These are phyloP conservation scores for Chitala chitala DNA, from an alignment of 2,113 vertebrate genomes.

Conservation along the genomic window DNA sequence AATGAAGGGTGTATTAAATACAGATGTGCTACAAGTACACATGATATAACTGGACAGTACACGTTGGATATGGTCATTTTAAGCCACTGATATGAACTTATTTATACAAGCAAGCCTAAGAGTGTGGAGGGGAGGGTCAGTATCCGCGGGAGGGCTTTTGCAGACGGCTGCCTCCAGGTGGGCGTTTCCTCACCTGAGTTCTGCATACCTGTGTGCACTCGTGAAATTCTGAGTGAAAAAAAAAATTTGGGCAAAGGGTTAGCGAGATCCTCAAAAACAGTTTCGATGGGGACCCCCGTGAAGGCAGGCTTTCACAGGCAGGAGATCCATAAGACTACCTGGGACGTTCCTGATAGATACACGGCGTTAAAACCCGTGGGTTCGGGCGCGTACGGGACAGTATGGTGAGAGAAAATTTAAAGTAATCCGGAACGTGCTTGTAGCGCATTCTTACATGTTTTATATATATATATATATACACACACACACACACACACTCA, in stretches of 20 bases:
- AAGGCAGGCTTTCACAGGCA: slow-evolving; percentile 53
- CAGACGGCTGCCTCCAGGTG: slow-evolving; percentile 21
- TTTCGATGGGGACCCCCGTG: slow-evolving; percentile 39
- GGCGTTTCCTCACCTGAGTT: slow-evolving; percentile 25
- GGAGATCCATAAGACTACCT: slow-evolving; percentile 67
- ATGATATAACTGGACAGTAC: too few species aligned
- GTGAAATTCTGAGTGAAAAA: neutral
- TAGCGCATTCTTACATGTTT: too few species aligned
- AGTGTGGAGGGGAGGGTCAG: too few species aligned
- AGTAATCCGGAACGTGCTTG: neutral
- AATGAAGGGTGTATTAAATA: too few species aligned
- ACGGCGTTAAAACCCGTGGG: slow-evolving; percentile 52
- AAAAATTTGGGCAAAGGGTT: neutral
- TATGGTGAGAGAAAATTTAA: slow-evolving; percentile 56
- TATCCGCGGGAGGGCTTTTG: slow-evolving; percentile 20
- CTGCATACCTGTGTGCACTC: slow-evolving; percentile 25
- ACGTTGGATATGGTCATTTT: too few species aligned
- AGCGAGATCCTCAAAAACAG: neutral
- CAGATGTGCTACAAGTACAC: too few species aligned
- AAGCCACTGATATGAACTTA: too few species aligned
- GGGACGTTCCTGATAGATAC: slow-evolving; percentile 64
- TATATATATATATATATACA: too few species aligned
- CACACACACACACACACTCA: too few species aligned
- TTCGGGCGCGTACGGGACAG: slow-evolving; percentile 68
- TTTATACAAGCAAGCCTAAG: too few species aligned